Evolutionary conservation across 2,888 invertebrate genomes (phyloP), one percentile per base, ranked within the genome.

Genomic region (Desoria tigrina): DNA sequence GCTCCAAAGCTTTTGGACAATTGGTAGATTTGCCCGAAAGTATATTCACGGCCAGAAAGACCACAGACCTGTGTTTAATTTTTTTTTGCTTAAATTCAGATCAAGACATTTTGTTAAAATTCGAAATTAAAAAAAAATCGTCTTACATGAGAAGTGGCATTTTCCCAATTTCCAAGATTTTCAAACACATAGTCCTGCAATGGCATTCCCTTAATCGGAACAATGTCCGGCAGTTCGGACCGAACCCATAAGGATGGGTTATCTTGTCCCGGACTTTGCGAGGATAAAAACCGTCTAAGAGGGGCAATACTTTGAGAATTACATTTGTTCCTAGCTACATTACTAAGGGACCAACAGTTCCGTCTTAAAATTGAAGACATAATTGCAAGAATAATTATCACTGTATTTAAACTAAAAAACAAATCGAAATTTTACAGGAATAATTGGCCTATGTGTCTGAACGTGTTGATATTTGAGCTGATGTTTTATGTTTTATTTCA

Each of bases 1-100:
- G 72, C 64, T n/a, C 53, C 75, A 54, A 79, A 75, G 63, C 59
- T 74, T 55, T 77, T 70, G 24, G 75, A 69, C 23, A 56, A 39
- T 45, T 66, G 21, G 59, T 67, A 62, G 0, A 72, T 56, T 51
- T 73, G 54, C 0, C 57, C 55, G 45, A 65, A 65, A 18, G 71
- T 75, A 55, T 66, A 72, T 42, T 66, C 71, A 24, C 61, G 14
- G 1, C 75, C 75, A 9, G 65, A 65, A 16, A 66, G 28, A 11
- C 49, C 58, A 57, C 74, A 74, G 63, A 70, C 71, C 74, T 74
- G 63, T 24, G n/a, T 18, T 55, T 55, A 45, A 45, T 45, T 45
- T 11, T 45, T 6, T 6, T 7, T 32, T 32, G n/a, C 11, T 32
- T 11, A 32, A 11, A 32, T 32, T 32, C 45, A 45, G 9, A 11